Conservation (phyloP, 2,113 vertebrate species). For the Hippocampus barbouri region DNA sequence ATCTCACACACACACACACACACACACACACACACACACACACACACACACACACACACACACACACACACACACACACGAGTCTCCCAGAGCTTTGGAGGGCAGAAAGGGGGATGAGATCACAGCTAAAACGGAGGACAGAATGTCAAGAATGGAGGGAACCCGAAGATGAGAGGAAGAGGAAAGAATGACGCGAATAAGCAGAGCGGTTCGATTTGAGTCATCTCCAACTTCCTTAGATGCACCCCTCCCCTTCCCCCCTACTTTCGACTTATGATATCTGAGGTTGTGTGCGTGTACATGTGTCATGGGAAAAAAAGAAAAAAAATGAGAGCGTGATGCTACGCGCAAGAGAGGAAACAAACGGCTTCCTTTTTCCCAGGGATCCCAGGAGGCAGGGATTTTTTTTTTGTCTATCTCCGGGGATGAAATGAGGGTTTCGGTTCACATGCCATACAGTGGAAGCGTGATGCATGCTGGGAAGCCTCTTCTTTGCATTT, state of each 20-base stretch:
- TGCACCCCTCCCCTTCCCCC: neutral
- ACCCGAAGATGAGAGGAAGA: neutral
- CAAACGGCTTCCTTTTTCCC: constrained; percentile 26
- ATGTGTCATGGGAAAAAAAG: constrained; percentile 48
- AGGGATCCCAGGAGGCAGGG: constrained; percentile 28
- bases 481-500: neutral
- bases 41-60: neutral
- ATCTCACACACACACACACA: constrained; percentile 6
- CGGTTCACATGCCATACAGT: neutral
- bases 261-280: neutral
- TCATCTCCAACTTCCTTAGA: constrained; percentile 62
- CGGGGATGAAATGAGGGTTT: neutral
- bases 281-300: neutral
- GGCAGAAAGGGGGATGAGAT: neutral
- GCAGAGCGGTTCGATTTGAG: constrained; percentile 45
- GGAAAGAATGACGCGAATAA: constrained; percentile 39
- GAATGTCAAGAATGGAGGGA: constrained; percentile 34
- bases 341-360: neutral
- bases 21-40: constrained; percentile 15
- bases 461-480: neutral
- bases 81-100: constrained; percentile 27
- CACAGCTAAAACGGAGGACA: constrained; percentile 17
- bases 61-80: constrained; percentile 5
- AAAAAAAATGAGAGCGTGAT: neutral
- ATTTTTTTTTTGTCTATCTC: neutral